phyloP scores from a whole-genome alignment of 1,140 invertebrate genomes.

The Hypsibius dujardini region DNA sequence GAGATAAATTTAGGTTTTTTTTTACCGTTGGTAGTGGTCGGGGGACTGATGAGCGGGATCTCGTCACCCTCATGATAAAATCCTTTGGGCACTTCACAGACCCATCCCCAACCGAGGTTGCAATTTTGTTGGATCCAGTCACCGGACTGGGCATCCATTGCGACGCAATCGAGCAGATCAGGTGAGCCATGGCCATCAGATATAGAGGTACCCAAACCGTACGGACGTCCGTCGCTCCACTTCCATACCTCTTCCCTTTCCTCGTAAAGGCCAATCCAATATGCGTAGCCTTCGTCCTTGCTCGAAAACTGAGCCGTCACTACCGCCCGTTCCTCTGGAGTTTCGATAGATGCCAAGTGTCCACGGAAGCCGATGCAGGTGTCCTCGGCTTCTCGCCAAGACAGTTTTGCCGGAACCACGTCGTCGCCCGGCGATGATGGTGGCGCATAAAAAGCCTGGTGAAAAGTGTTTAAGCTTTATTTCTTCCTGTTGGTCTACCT shows the following conservation, averaged over 20 bases:
- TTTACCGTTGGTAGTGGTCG: conserved; percentile 6
- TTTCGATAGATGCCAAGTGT: conserved; percentile 1
- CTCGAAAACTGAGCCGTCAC: neutral
- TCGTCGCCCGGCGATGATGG: neutral
- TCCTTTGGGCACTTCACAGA: neutral
- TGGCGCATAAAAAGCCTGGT: no score
- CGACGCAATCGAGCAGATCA: neutral
- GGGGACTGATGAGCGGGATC: neutral
- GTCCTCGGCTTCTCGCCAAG: neutral
- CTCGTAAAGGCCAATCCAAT: neutral
- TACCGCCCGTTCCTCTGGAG: neutral
- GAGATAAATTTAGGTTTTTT: neutral
- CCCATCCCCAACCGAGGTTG: neutral
- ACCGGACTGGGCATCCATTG: neutral
- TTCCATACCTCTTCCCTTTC: neutral
- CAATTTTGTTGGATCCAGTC: neutral
- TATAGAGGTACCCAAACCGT: neutral
- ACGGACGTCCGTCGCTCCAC: neutral
- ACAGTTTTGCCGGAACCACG: neutral
- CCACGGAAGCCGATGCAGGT: neutral
- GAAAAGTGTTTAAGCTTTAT: no score
- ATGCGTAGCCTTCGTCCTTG: neutral
- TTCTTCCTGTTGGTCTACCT: no score
- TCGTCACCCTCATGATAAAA: neutral
- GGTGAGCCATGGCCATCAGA: no score